Evolutionary conservation across 2,888 invertebrate genomes (phyloP), one percentile per base, ranked within the genome.

Genomic region (Melikaiella ostensackeni): DNA sequence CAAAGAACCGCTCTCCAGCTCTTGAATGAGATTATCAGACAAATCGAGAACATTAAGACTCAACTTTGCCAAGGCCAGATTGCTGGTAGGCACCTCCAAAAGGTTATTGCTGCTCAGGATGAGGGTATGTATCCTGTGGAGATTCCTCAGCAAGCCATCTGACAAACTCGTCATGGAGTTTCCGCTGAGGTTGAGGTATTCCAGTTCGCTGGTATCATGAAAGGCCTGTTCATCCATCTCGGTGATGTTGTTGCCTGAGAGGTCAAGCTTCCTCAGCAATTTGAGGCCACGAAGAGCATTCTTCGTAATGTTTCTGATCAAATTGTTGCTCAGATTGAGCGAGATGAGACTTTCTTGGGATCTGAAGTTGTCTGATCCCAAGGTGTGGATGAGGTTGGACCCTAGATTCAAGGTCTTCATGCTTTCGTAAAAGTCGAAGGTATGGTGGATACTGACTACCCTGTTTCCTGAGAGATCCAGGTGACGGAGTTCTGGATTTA

Each of bases 401-500:
- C 97, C 96, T 74, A 98, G 93, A 90, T 98, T 97, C 82, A 98
- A 94, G 75, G 94, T 94, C 87, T 95, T 94, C 57, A 98, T 93
- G 87, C 96, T 95, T 82, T 95, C 94, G 92, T 97, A 97, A 92
- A 97, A 96, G 74, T 94, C 94, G 88, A 97, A 94, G 27, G 96
- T 95, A 90, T 95, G 95, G 83, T 96, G 95, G 9, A 98, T 94
- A 88, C 94, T 95, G 88, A 94, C 94, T 88, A 98, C 96, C 84
- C 95, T 94, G 92, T 98, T 98, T 89, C 95, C 94, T n/a, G 96
- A 95, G 78, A 98, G 94, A 89, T 96, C 96, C 88, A 98, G 95
- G 91, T 95, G 95, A 75, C 94, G 95, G 74, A 97, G 94, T 90
- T 96, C 96, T 59, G 98, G 98, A 92, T 97, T 97, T 84, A 97